A percentile compares a stretch with the other conserved stretches of the same genome.
Conservation (phyloP, 2,888 invertebrate species). For the Drosophila formosana region DNA sequence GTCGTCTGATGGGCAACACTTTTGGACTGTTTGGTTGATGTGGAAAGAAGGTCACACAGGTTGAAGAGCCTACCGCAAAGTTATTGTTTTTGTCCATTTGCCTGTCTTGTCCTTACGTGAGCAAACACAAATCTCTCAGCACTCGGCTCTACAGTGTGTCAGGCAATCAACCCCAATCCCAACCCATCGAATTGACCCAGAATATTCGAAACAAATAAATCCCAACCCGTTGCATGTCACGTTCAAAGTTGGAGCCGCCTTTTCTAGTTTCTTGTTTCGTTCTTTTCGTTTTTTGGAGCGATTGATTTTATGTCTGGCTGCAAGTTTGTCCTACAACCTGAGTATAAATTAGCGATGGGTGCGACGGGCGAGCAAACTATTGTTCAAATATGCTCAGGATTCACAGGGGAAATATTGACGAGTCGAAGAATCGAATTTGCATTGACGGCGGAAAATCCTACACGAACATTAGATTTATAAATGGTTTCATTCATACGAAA, state of each 20-base stretch:
- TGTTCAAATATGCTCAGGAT: neutral
- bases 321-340: conserved; percentile 46
- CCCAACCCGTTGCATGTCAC: conserved; percentile 27
- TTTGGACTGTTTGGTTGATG: conserved; percentile 21
- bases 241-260: conserved; percentile 17
- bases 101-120: conserved; percentile 57
- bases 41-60: conserved; percentile 68
- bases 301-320: conserved; percentile 63
- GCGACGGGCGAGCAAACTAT: neutral
- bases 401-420: neutral
- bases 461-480: no score
- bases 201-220: conserved; percentile 71
- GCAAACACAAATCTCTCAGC: conserved; percentile 54
- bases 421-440: neutral
- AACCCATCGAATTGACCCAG: conserved; percentile 64
- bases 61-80: conserved; percentile 70
- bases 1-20: conserved; percentile 60
- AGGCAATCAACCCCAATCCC: conserved; percentile 7
- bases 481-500: no score
- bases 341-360: neutral
- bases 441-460: neutral
- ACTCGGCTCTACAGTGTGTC: conserved; percentile 32
- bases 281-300: conserved; percentile 17
- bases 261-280: neutral
- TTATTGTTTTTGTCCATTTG: conserved; percentile 52